Base-by-base conservation (phyloP, 2,113 vertebrate genomes). In the Hiodon tergisus region DNA sequence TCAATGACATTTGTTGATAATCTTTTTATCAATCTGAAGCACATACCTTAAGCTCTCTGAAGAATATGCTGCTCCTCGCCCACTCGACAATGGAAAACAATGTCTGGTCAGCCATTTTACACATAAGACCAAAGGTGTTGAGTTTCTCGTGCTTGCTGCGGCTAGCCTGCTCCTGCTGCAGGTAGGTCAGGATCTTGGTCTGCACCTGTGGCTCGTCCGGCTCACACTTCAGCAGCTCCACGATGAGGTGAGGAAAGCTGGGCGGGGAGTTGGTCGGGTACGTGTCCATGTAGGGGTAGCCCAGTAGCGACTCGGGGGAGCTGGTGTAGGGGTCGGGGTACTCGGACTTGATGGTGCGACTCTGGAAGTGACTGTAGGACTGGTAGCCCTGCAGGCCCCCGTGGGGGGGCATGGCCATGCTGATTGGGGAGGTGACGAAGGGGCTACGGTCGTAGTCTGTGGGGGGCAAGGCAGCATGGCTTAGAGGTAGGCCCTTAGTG, bases 51-150 rank as follows among this genome's bases (percentile, higher is more conserved):
- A 99, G 94, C 83, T 99, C 97, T 85, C 95, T 88, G 88, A 99
- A 99, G 92, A 99, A 99, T 85, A 99, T 90, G 87, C 97, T 99
- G 89, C 97, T 97, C 83, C 97, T 91, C 47, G 97, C 97, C 97
- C 97, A 99, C 83, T 98, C 97, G 5, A 98, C 97, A 31, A 99
- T 98, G 83, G 97, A 96, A 92, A 98, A 99, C 74, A 98, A 94
- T 0, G 97, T 99, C 86, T 98, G 97, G 87, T 99, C 96, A 0
- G 97, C 97, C 97, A 99, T 98, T 92, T 99, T 98, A 86, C 97
- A 99, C 95, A 99, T 96, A 68, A 99, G 95, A 76, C 96, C 97
- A 47, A 99, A 98, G 0, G 95, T 96, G 88, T 96, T 96, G 87
- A 98, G 95, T 87, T 95, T 96, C 80, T 99, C 97, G 0, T 98